phyloP scores from a whole-genome alignment of 2,888 invertebrate species.

The Sipunculus nudus region DNA sequence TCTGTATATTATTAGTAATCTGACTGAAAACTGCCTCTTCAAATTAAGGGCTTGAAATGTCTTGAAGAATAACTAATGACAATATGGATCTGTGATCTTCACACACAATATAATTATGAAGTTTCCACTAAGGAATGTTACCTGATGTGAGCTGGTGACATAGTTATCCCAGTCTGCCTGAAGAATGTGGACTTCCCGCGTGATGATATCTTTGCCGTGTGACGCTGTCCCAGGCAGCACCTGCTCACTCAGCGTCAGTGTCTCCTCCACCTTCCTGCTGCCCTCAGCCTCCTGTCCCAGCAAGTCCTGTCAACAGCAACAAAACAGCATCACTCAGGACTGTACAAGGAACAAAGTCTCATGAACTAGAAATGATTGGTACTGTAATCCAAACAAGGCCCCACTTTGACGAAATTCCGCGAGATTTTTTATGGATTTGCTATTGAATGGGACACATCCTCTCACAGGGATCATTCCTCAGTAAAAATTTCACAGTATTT shows the following conservation, averaged over 20 bases:
- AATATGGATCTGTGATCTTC: no score
- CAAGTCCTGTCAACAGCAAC: constrained; percentile 71
- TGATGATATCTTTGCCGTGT: constrained; percentile 56
- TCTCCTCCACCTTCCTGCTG: constrained; percentile 82
- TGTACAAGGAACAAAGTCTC: neutral
- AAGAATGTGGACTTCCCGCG: constrained; percentile 56
- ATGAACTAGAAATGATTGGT: no score
- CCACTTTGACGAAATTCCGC: no score
- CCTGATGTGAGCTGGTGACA: constrained; percentile 55
- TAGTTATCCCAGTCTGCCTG: constrained; percentile 59
- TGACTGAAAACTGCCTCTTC: no score
- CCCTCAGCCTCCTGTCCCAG: constrained; percentile 80
- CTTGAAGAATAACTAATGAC: no score
- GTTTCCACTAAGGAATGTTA: constrained; percentile 21
- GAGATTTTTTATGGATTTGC: no score
- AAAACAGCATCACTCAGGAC: neutral
- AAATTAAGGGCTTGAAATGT: no score
- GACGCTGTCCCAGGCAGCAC: constrained; percentile 70
- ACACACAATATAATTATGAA: neutral
- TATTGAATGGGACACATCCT: no score
- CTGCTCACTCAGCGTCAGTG: constrained; percentile 85
- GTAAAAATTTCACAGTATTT: no score
- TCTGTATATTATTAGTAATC: no score
- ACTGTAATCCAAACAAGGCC: no score
- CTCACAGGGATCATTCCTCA: no score